These are phyloP conservation scores for Andrena bucephala DNA, from an alignment of 2,888 invertebrate genomes.

Conservation along the genomic window DNA sequence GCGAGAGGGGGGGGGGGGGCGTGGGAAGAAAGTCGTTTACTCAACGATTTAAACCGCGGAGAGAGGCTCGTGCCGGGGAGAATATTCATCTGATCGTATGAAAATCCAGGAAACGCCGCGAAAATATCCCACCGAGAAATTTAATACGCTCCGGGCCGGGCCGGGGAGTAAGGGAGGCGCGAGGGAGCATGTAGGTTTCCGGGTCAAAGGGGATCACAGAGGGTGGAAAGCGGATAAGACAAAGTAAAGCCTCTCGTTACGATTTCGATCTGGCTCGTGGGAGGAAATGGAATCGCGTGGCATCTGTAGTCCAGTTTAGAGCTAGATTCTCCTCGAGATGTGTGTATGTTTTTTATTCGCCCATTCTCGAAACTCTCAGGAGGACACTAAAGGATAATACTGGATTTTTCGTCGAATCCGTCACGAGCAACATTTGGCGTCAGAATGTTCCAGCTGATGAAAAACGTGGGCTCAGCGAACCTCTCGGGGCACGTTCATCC, in stretches of 20 bases:
- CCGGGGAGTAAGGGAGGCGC: neutral
- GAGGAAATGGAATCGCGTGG: constrained; percentile 50
- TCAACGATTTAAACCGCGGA: constrained; percentile 36
- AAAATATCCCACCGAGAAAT: constrained; percentile 70
- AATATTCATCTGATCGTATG: constrained; percentile 59
- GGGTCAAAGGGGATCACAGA: constrained; percentile 70
- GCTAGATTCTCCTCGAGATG: constrained; percentile 36
- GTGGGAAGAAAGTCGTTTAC: constrained; percentile 56
- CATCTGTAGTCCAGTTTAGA: constrained; percentile 36
- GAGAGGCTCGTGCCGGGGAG: constrained; percentile 41
- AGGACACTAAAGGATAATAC: neutral
- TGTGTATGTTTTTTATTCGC: constrained; percentile 16
- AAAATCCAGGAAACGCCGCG: constrained; percentile 66
- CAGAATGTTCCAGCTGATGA: constrained; percentile 21
- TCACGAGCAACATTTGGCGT: constrained; percentile 6
- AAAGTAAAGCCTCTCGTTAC: constrained; percentile 61
- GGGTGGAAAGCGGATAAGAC: constrained; percentile 55
- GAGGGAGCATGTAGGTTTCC: constrained; percentile 71
- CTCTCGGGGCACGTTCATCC: constrained; percentile 17
- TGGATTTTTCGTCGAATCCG: neutral
- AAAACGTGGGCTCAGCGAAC: constrained; percentile 16
- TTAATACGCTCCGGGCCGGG: constrained; percentile 72
- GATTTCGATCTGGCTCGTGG: constrained; percentile 47
- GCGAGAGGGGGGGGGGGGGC: constrained; percentile 4
- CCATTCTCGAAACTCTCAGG: neutral